Evolutionary conservation across 2,113 vertebrate genomes (phyloP).

Genomic region (Apodemus sylvaticus): DNA sequence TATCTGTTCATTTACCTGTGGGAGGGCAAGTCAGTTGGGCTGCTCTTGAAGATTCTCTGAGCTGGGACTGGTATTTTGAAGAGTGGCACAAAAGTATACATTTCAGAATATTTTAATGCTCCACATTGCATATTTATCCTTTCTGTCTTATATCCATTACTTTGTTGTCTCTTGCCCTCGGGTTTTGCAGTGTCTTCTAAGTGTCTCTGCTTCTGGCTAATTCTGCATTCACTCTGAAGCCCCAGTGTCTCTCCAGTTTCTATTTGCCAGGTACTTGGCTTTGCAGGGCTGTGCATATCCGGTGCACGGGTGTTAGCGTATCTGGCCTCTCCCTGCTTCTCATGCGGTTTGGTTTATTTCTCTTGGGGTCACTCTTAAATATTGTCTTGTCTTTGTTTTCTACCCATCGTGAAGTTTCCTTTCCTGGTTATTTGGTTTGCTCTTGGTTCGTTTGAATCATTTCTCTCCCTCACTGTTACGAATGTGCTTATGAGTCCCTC

Average conservation of each 20-base stretch:
- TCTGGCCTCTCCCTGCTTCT: background rate
- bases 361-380: background rate
- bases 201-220: background rate
- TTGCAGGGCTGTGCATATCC: background rate
- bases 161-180: background rate
- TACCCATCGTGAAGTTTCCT: background rate
- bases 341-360: background rate
- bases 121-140: background rate
- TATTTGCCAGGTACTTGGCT: background rate
- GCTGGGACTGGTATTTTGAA: background rate
- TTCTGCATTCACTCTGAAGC: background rate
- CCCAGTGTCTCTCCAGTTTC: background rate
- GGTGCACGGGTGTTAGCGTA: background rate
- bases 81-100: background rate
- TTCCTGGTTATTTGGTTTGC: background rate
- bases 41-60: background rate
- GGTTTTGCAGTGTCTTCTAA: background rate
- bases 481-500: background rate
- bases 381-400: background rate
- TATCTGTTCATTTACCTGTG: background rate
- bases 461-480: background rate
- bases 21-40: background rate
- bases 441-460: background rate
- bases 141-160: background rate
- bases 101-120: constrained; percentile 11